Conservation (phyloP, 2,797 vertebrate species). For the Sarcophilus harrisii region DNA sequence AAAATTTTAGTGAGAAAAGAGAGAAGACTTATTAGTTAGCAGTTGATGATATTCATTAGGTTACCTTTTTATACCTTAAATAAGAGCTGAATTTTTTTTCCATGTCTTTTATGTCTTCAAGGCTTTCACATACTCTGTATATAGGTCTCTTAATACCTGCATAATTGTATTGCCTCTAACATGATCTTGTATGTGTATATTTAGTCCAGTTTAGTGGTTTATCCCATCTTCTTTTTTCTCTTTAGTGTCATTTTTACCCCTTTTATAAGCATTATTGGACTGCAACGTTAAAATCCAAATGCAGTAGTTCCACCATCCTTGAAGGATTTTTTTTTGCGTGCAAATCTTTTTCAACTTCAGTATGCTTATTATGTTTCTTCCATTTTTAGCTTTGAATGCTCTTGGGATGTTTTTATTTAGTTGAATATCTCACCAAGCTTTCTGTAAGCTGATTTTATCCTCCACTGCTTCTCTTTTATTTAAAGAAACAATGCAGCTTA, state of each 20-base stretch:
- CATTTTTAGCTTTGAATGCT: background rate
- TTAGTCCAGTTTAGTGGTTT: background rate
- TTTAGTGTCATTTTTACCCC: background rate
- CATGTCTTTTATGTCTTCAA: background rate
- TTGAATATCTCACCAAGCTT: background rate
- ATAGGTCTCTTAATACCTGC: background rate
- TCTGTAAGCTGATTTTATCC: background rate
- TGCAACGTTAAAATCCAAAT: background rate
- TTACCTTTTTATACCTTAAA: background rate
- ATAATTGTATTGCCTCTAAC: background rate
- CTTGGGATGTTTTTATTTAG: background rate
- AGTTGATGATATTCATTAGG: background rate
- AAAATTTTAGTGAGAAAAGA: background rate
- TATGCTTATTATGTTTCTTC: background rate
- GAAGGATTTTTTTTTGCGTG: background rate
- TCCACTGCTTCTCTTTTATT: background rate
- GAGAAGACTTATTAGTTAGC: background rate
- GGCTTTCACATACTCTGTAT: background rate
- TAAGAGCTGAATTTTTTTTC: background rate
- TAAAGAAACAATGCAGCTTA: background rate
- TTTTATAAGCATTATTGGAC: background rate
- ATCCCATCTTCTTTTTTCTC: background rate
- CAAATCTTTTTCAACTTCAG: background rate
- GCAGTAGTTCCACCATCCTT: background rate
- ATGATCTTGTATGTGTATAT: background rate